Evolutionary conservation across 2,113 vertebrate genomes (phyloP).

Genomic region (Passer domesticus): DNA sequence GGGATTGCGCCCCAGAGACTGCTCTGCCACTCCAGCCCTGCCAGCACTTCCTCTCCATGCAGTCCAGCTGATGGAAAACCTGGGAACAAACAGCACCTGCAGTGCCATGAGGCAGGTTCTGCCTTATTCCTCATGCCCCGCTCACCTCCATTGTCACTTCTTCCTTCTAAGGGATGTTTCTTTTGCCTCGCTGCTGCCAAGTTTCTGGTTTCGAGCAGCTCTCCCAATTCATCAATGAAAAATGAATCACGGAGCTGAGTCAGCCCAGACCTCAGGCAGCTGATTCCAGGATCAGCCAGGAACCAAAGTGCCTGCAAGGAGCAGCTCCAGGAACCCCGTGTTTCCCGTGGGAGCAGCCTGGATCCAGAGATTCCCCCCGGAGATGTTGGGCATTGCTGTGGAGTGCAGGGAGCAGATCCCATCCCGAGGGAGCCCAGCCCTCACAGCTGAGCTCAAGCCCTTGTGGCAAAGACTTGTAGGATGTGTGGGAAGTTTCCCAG

Average conservation of each 20-base stretch:
- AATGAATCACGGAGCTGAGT: background rate
- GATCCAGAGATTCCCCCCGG: background rate
- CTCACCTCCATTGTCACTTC: background rate
- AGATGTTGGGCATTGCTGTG: accelerated
- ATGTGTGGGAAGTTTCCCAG: background rate
- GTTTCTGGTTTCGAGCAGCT: background rate
- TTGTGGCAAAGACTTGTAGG: background rate
- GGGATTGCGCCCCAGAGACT: background rate
- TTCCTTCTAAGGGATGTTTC: background rate
- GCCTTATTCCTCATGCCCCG: accelerated
- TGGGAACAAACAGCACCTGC: background rate
- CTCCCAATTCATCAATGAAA: background rate
- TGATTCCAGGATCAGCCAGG: background rate
- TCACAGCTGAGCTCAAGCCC: background rate
- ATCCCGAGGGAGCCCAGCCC: background rate
- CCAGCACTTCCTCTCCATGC: background rate
- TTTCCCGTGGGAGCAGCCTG: background rate
- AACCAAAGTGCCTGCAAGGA: background rate
- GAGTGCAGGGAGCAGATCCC: background rate
- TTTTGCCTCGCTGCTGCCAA: background rate
- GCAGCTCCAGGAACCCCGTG: background rate
- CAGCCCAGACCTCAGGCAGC: background rate
- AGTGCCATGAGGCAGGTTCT: background rate
- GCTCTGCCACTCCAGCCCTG: constrained; percentile 2
- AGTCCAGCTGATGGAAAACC: background rate